phyloP scores from a whole-genome alignment of 2,797 vertebrate genomes.

The Diceros bicornis region DNA sequence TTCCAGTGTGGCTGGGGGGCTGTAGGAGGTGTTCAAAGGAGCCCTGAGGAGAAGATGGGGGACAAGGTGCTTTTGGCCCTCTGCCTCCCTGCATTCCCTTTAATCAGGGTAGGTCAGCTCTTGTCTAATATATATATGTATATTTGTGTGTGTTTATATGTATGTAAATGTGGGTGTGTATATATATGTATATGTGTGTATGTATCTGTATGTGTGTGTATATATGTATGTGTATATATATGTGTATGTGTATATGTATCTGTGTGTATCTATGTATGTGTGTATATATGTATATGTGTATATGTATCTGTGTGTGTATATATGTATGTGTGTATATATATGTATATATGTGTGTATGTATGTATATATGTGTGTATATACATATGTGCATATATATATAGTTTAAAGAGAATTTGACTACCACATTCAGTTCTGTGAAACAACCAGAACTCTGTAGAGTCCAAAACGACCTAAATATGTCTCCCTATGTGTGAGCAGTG shows the following conservation, averaged over 20 bases:
- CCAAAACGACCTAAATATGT: background rate
- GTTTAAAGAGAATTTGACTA: background rate
- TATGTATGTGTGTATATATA: too few relatives aligned
- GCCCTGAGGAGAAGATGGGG: background rate
- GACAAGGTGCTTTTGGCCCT: background rate
- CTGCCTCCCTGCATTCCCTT: background rate
- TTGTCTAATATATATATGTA: background rate
- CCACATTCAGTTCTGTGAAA: background rate
- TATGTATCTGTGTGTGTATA: background rate
- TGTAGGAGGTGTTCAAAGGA: background rate
- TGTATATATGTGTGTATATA: too few relatives aligned
- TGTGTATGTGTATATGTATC: background rate
- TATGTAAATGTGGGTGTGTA: background rate
- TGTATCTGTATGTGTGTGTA: background rate
- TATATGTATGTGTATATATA: background rate
- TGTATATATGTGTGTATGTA: fast-evolving
- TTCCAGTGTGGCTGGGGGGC: fast-evolving
- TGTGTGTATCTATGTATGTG: background rate
- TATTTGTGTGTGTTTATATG: background rate
- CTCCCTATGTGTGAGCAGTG: background rate
- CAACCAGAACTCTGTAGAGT: background rate
- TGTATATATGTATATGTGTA: background rate
- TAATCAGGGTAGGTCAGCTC: background rate
- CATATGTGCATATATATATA: background rate
- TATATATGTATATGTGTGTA: fast-evolving